phyloP scores from a whole-genome alignment of 2,113 vertebrate genomes.

The Notechis scutatus region DNA sequence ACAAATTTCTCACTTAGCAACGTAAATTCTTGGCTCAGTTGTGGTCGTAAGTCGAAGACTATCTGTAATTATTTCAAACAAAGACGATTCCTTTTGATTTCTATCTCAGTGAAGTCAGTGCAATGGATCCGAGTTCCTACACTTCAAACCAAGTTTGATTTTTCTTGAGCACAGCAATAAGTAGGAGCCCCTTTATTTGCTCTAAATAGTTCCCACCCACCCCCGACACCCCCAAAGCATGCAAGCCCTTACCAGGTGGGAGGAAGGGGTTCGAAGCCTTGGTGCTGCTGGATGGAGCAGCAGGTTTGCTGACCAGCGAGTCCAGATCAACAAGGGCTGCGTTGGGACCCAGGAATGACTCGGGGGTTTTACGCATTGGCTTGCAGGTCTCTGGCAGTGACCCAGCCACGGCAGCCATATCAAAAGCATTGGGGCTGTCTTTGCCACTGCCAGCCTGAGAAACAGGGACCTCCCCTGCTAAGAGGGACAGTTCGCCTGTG shows the following conservation, averaged over 20 bases:
- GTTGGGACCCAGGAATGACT: slow-evolving; percentile 90
- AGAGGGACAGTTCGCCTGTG: slow-evolving; percentile 63
- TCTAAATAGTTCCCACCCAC: not conserved
- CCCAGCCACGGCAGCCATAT: slow-evolving; percentile 76
- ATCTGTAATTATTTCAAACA: not conserved
- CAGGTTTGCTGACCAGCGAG: slow-evolving; percentile 81
- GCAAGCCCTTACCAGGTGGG: slow-evolving; percentile 73
- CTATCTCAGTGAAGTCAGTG: not conserved
- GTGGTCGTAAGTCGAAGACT: not conserved
- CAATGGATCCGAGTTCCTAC: not conserved
- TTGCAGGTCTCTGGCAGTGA: slow-evolving; percentile 74
- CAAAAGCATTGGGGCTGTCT: slow-evolving; percentile 60
- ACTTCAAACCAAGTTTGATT: not conserved
- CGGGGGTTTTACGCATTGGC: slow-evolving; percentile 84
- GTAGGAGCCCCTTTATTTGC: not conserved
- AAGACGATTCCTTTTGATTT: no score
- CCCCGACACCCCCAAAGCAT: slow-evolving; percentile 25
- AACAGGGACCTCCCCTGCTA: slow-evolving; percentile 59
- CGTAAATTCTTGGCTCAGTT: not conserved
- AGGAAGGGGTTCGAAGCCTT: slow-evolving; percentile 86
- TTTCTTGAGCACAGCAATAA: not conserved
- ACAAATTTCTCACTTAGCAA: not conserved
- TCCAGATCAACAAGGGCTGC: slow-evolving; percentile 88
- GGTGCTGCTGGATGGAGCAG: slow-evolving; percentile 47
- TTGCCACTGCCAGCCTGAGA: slow-evolving; percentile 25